A percentile compares a stretch with the other conserved stretches of the same genome.
phyloP scores from a whole-genome alignment of 2,888 invertebrate genomes.

The Lycia hirtaria region DNA sequence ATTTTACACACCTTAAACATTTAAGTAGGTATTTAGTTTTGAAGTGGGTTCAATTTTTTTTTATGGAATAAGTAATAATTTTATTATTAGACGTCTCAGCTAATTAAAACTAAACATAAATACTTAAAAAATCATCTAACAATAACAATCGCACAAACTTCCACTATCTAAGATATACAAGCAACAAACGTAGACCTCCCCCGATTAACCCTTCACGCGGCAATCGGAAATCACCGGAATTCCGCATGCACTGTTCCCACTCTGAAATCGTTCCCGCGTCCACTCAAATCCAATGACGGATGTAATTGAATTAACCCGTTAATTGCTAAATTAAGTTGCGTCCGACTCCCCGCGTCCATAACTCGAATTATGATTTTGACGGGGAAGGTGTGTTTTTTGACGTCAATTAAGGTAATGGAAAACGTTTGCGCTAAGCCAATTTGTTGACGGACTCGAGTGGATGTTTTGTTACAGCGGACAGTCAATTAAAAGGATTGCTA shows the following conservation, averaged over 20 bases:
- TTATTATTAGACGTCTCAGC: too few relatives aligned
- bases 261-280: conserved; percentile 29
- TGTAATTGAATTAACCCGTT: conserved; percentile 81
- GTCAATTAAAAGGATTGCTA: conserved; percentile 13
- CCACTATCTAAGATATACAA: background rate
- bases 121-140: background rate
- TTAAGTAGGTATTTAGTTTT: too few relatives aligned
- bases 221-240: conserved; percentile 16
- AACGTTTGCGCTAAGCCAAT: conserved; percentile 39
- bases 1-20: too few relatives aligned
- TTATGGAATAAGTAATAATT: too few relatives aligned
- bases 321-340: conserved; percentile 82
- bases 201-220: background rate
- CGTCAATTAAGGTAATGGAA: conserved; percentile 61
- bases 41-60: background rate
- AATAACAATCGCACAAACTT: background rate
- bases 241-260: conserved; percentile 18
- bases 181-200: background rate
- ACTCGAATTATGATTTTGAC: conserved; percentile 76
- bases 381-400: conserved; percentile 64
- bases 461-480: conserved; percentile 20
- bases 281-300: conserved; percentile 64
- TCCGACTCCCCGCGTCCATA: conserved; percentile 65
- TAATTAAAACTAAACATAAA: too few relatives aligned
- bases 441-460: conserved; percentile 28